Evolutionary conservation across 2,888 invertebrate species (phyloP).

Genomic region (Calliscelio sp.): DNA sequence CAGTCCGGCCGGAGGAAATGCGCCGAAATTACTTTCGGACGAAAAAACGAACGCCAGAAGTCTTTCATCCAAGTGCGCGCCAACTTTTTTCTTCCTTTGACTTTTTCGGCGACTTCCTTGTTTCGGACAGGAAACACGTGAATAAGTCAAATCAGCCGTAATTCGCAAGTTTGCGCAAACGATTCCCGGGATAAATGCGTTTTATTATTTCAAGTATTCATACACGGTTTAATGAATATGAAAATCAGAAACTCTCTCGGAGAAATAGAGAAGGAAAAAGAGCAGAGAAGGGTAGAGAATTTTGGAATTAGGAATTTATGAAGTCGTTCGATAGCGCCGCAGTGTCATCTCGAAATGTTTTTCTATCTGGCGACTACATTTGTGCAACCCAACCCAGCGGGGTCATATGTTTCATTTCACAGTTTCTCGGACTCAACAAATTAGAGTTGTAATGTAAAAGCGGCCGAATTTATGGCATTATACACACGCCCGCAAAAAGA

Average conservation of each 20-base stretch:
- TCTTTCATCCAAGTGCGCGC: constrained; percentile 63
- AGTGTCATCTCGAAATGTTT: constrained; percentile 71
- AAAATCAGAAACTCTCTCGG: too few relatives aligned
- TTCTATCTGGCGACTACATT: too few relatives aligned
- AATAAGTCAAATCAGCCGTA: constrained; percentile 59
- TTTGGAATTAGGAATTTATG: constrained; percentile 48
- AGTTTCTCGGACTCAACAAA: constrained; percentile 36
- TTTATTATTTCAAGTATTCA: constrained; percentile 33
- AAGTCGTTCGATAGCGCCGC: constrained; percentile 70
- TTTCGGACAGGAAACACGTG: constrained; percentile 35
- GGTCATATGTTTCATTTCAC: constrained; percentile 50
- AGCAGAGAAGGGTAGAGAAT: too few relatives aligned
- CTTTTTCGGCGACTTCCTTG: constrained; percentile 32
- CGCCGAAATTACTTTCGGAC: constrained; percentile 66
- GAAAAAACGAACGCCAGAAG: constrained; percentile 63
- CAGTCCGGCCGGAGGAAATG: constrained; percentile 67
- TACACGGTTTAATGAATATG: constrained; percentile 47
- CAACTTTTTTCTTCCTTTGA: constrained; percentile 58
- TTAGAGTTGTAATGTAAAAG: constrained; percentile 37
- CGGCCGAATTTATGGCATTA: constrained; percentile 37
- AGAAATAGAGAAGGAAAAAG: too few relatives aligned
- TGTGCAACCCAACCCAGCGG: constrained; percentile 53
- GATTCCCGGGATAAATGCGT: constrained; percentile 45
- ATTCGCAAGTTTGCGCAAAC: constrained; percentile 53
- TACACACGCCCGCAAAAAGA: constrained; percentile 21